These are phyloP conservation scores for Barbus barbus DNA, from an alignment of 2,113 vertebrate genomes.

Conservation along the genomic window DNA sequence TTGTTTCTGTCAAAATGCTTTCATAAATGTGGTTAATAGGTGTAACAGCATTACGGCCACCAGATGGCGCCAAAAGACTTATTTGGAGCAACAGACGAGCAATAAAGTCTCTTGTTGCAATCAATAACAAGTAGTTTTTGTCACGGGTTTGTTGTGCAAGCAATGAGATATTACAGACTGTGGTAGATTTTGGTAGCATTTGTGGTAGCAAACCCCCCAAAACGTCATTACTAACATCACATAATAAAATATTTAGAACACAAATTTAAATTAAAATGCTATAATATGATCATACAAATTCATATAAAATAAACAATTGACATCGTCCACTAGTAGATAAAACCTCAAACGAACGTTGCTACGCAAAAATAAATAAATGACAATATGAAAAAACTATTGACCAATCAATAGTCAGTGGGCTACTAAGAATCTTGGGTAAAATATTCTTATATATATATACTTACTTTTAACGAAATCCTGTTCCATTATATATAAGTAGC, in stretches of 20 bases:
- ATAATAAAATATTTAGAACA: not conserved
- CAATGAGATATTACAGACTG: not conserved
- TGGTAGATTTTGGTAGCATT: too few species aligned
- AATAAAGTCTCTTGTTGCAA: not conserved
- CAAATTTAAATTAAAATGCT: not conserved
- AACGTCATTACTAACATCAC: not conserved
- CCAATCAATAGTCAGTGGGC: not conserved
- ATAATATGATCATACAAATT: not conserved
- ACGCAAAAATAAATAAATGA: not conserved
- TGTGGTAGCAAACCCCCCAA: too few species aligned
- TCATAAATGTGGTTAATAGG: not conserved
- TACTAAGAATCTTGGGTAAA: not conserved
- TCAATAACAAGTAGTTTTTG: too few species aligned
- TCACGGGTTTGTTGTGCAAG: not conserved
- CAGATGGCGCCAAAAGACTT: constrained; percentile 11
- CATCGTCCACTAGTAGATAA: not conserved
- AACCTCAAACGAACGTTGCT: too few species aligned
- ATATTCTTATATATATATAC: not conserved
- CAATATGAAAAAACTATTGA: not conserved
- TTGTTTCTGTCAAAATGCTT: not conserved
- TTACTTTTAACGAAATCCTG: not conserved
- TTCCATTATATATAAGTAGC: not conserved
- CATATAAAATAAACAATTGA: not conserved
- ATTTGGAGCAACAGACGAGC: not conserved
- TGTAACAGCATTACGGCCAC: not conserved